These are phyloP conservation scores for Bibio marci DNA, from an alignment of 2,888 invertebrate genomes.

Conservation along the genomic window DNA sequence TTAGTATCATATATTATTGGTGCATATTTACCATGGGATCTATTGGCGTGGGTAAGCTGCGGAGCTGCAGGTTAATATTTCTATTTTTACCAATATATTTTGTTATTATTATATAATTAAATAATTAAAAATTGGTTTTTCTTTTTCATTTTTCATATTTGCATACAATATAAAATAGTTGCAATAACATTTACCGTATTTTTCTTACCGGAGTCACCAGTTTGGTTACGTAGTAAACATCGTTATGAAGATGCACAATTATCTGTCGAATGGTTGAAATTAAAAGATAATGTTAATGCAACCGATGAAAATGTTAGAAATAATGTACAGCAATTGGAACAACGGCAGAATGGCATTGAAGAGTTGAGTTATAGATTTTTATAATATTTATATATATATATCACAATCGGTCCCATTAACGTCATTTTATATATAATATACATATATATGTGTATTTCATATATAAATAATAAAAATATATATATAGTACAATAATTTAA, in stretches of 20 bases:
- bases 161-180: slow-evolving; percentile 7
- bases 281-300: slow-evolving; percentile 23
- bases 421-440: too few species aligned
- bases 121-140: neutral
- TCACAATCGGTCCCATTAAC: too few species aligned
- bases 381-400: too few species aligned
- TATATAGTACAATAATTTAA: too few species aligned
- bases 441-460: too few species aligned
- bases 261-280: slow-evolving; percentile 35
- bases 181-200: slow-evolving; percentile 33
- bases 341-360: too few species aligned
- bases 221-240: slow-evolving; percentile 34
- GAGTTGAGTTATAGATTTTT: too few species aligned
- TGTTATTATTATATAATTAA: slow-evolving; percentile 2
- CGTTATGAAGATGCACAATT: slow-evolving; percentile 30
- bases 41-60: slow-evolving; percentile 37
- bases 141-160: neutral
- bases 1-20: slow-evolving; percentile 40
- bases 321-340: too few species aligned
- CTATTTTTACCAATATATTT: slow-evolving; percentile 1
- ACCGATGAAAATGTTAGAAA: neutral
- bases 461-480: too few species aligned
- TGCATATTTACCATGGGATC: slow-evolving; percentile 37
- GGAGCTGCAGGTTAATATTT: slow-evolving; percentile 28
- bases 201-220: slow-evolving; percentile 46